Evolutionary conservation across 2,113 vertebrate genomes (phyloP).

Genomic region (Gnathonemus echidnorhynchus): DNA sequence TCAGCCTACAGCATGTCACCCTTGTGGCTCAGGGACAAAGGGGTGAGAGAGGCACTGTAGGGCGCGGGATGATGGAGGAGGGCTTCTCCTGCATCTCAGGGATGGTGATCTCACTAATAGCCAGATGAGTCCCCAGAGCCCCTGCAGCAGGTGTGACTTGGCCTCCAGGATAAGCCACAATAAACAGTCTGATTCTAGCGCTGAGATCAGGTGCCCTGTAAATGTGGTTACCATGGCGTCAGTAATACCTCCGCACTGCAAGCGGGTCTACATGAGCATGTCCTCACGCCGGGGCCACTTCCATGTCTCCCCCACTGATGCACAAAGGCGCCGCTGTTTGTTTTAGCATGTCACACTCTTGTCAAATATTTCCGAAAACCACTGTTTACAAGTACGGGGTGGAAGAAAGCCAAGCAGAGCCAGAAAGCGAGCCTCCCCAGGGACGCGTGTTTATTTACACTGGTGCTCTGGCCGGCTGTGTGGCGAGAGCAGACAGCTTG

Average conservation of each 20-base stretch:
- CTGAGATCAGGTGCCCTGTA: slow-evolving; percentile 43
- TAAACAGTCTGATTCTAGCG: slow-evolving; percentile 40
- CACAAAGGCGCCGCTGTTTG: slow-evolving; percentile 25
- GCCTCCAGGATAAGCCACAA: slow-evolving; percentile 13
- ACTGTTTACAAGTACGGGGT: slow-evolving; percentile 24
- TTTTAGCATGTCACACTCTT: slow-evolving; percentile 28
- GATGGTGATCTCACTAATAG: slow-evolving; percentile 27
- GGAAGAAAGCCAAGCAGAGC: neutral
- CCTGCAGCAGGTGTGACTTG: neutral
- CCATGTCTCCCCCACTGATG: neutral
- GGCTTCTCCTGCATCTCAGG: neutral
- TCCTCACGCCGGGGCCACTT: slow-evolving; percentile 2
- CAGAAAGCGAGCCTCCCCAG: neutral
- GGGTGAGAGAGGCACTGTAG: neutral
- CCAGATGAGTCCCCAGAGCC: slow-evolving; percentile 9
- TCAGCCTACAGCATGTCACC: neutral
- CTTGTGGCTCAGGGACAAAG: neutral
- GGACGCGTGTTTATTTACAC: slow-evolving; percentile 33
- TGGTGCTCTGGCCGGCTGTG: slow-evolving; percentile 21
- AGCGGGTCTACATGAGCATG: slow-evolving; percentile 8
- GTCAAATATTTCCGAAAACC: slow-evolving; percentile 29
- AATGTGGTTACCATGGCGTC: slow-evolving; percentile 58
- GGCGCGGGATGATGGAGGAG: neutral
- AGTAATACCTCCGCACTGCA: slow-evolving; percentile 50
- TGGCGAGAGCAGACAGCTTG: neutral